Conservation (phyloP, 2,113 vertebrate species). For the Asarcornis scutulata region DNA sequence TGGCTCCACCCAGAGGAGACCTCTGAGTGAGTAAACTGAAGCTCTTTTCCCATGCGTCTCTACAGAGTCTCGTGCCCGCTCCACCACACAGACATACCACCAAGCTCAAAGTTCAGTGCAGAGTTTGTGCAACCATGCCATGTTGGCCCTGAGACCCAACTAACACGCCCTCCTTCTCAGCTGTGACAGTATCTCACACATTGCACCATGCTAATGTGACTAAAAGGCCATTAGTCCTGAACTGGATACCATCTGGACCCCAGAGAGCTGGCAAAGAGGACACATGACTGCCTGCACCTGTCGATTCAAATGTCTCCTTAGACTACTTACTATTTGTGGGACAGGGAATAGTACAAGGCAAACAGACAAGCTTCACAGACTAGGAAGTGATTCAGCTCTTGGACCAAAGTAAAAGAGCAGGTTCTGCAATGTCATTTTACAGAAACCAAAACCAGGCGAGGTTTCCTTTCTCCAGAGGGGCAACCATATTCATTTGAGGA, state of each 20-base stretch:
- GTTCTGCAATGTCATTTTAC: neutral
- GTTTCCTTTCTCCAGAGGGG: neutral
- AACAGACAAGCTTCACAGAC: neutral
- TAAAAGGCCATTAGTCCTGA: slow-evolving; percentile 20
- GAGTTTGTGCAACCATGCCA: neutral
- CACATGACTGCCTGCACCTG: slow-evolving; percentile 26
- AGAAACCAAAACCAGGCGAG: slow-evolving; percentile 5
- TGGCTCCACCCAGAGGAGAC: neutral
- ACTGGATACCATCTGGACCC: neutral
- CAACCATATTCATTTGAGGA: neutral
- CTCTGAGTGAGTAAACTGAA: neutral
- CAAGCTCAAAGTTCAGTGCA: neutral
- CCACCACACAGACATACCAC: neutral
- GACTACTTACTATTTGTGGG: slow-evolving; percentile 6
- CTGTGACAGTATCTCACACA: neutral
- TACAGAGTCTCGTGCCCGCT: neutral
- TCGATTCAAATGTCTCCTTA: neutral
- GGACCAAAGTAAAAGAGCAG: neutral
- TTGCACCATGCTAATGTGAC: neutral
- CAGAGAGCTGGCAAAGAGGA: neutral
- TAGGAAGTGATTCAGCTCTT: neutral
- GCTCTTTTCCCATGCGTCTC: neutral
- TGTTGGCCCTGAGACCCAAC: neutral
- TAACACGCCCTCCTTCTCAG: neutral
- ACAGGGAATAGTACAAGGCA: neutral